These are phyloP conservation scores for Shargacucullia verbasci DNA, from an alignment of 2,888 invertebrate species.

Conservation along the genomic window DNA sequence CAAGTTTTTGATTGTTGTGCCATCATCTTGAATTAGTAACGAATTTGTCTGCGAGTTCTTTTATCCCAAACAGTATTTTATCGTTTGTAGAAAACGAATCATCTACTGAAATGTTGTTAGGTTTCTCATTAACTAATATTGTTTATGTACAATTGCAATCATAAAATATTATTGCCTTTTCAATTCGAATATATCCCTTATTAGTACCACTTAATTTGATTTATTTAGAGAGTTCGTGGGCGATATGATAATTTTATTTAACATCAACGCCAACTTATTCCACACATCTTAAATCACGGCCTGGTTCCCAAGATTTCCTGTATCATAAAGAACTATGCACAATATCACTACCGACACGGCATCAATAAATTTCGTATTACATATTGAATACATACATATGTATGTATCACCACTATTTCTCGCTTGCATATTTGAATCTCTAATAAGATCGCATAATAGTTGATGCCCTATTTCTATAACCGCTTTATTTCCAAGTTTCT, in stretches of 20 bases:
- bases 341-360: constrained; percentile 41
- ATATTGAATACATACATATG: constrained; percentile 49
- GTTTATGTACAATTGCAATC: neutral
- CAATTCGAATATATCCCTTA: constrained; percentile 20
- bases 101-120: too few relatives aligned
- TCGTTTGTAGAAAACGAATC: too few relatives aligned
- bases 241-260: constrained; percentile 43
- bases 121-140: constrained; percentile 9
- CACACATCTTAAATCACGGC: constrained; percentile 48
- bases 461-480: constrained; percentile 52
- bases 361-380: constrained; percentile 54
- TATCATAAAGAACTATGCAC: constrained; percentile 50
- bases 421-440: constrained; percentile 65
- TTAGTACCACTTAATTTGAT: constrained; percentile 35
- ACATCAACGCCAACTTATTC: constrained; percentile 21
- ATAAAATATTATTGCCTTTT: constrained; percentile 27
- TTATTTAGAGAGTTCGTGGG: constrained; percentile 34
- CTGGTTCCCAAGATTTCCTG: constrained; percentile 54
- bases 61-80: too few relatives aligned
- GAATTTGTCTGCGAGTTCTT: neutral
- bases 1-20: constrained; percentile 35
- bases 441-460: constrained; percentile 59
- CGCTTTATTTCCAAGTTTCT: constrained; percentile 40
- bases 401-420: constrained; percentile 57
- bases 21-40: constrained; percentile 14